phyloP scores from a whole-genome alignment of 2,888 invertebrate species.

The Cataglyphis albicans region DNA sequence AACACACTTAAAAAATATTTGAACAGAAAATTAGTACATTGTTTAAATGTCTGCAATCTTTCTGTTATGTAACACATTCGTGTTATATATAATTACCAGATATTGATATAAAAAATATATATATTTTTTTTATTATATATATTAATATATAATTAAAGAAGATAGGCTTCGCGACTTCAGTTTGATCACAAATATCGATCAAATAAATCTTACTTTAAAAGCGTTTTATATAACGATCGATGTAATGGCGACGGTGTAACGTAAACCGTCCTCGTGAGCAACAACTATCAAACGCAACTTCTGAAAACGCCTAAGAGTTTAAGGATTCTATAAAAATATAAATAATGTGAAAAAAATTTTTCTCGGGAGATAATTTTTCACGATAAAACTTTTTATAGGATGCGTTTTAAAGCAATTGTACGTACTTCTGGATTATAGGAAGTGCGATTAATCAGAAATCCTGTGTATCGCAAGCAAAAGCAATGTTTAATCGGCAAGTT shows the following conservation, averaged over 20 bases:
- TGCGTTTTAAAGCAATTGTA: not conserved
- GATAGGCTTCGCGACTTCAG: not conserved
- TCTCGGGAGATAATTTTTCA: slow-evolving; percentile 14
- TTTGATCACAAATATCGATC: not conserved
- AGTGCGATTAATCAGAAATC: slow-evolving; percentile 34
- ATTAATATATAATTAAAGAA: not conserved
- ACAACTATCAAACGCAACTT: slow-evolving; percentile 62
- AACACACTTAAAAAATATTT: not conserved
- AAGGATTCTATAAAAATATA: slow-evolving; percentile 29
- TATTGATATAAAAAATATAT: too few species aligned
- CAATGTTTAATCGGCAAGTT: slow-evolving; percentile 38
- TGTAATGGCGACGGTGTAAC: slow-evolving; percentile 1
- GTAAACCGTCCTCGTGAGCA: slow-evolving; percentile 51
- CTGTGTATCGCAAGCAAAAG: not conserved
- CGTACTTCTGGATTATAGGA: not conserved
- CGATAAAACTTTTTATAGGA: not conserved
- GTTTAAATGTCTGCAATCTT: not conserved
- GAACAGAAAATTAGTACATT: not conserved
- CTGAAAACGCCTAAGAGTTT: slow-evolving; percentile 20
- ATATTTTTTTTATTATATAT: too few species aligned
- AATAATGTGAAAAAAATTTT: not conserved
- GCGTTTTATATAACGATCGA: not conserved
- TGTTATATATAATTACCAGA: not conserved
- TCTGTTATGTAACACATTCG: not conserved
- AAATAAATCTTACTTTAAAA: slow-evolving; percentile 22